A percentile compares a stretch with the other conserved stretches of the same genome.
Conservation (phyloP, 2,888 invertebrate genomes). For the Sepioteuthis lessoniana region DNA sequence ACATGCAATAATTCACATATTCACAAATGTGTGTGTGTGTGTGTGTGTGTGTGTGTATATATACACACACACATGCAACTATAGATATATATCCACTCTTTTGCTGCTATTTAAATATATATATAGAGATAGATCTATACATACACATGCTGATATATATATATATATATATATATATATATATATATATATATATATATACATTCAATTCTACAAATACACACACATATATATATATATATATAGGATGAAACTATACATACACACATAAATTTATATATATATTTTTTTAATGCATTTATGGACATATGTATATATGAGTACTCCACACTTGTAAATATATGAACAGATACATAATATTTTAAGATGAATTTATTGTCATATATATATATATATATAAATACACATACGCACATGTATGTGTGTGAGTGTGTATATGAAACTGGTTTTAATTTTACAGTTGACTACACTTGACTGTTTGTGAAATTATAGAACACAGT, state of each 20-base stretch:
- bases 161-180: background rate
- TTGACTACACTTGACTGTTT: background rate
- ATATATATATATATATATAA: background rate
- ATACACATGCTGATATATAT: background rate
- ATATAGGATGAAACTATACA: background rate
- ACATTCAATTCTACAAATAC: background rate
- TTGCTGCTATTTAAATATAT: no score
- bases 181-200: background rate
- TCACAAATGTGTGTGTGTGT: no score
- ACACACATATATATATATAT: no score
- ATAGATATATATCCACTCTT: background rate
- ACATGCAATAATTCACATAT: background rate
- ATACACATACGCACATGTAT: background rate
- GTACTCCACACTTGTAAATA: no score
- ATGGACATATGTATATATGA: background rate
- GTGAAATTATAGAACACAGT: background rate
- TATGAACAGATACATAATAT: no score
- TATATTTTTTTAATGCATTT: slow-evolving; percentile 10
- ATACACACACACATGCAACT: background rate
- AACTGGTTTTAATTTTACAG: background rate
- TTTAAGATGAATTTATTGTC: no score
- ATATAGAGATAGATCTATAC: background rate
- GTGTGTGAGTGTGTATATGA: background rate
- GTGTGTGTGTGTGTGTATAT: no score
- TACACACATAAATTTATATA: background rate